Percentiles rank a stretch among this genome's conserved stretches.
Evolutionary conservation across 2,888 invertebrate species (phyloP).

Genomic region (Xanthostigma xanthostigma): DNA sequence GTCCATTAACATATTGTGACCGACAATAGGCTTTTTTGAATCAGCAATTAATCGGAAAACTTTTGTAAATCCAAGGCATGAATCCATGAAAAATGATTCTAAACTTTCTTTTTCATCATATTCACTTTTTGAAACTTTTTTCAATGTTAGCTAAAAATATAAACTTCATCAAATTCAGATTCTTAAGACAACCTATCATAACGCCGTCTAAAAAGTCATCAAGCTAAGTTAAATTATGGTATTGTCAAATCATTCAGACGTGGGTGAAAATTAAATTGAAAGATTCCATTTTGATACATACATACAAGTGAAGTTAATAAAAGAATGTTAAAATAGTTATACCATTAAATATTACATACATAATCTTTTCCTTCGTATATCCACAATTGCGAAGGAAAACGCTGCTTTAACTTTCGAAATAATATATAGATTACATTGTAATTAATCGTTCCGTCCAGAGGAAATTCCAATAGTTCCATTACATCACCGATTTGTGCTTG

Average conservation of each 20-base stretch:
- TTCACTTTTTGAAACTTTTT: slow-evolving; percentile 22
- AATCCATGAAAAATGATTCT: slow-evolving; percentile 33
- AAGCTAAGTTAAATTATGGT: too few relatives aligned
- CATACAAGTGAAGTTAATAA: too few relatives aligned
- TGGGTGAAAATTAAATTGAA: too few relatives aligned
- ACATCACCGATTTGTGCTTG: slow-evolving; percentile 17
- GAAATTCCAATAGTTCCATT: slow-evolving; percentile 17
- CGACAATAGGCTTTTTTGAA: slow-evolving; percentile 53
- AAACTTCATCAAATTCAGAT: not conserved
- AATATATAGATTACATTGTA: slow-evolving; percentile 37
- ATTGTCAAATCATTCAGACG: too few relatives aligned
- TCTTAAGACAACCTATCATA: too few relatives aligned
- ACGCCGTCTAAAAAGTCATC: too few relatives aligned
- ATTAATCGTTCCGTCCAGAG: slow-evolving; percentile 22
- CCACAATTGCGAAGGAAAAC: slow-evolving; percentile 30
- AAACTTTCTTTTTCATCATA: slow-evolving; percentile 24
- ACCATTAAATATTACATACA: not conserved
- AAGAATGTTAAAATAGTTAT: too few relatives aligned
- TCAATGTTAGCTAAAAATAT: slow-evolving; percentile 21
- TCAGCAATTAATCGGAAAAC: slow-evolving; percentile 43
- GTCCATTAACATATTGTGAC: slow-evolving; percentile 62
- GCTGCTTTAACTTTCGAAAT: slow-evolving; percentile 39
- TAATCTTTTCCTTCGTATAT: slow-evolving; percentile 18
- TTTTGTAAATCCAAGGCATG: slow-evolving; percentile 48
- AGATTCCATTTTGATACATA: too few relatives aligned